Evolutionary conservation across 2,113 vertebrate species (phyloP).

Genomic region (Miniopterus natalensis): DNA sequence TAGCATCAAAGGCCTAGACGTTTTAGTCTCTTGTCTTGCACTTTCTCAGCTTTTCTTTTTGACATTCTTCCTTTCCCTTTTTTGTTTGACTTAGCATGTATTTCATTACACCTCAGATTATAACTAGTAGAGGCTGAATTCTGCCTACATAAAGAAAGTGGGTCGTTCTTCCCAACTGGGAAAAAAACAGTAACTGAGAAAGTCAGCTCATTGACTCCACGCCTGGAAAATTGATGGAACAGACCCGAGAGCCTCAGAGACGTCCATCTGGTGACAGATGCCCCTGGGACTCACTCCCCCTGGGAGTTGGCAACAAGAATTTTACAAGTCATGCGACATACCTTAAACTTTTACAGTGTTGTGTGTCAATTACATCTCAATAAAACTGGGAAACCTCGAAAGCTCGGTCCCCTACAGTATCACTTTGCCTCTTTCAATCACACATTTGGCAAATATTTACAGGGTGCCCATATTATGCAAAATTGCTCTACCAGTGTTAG

Average conservation of each 20-base stretch:
- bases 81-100: neutral
- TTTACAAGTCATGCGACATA: accelerated
- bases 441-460: neutral
- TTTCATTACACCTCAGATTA: neutral
- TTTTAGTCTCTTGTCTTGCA: neutral
- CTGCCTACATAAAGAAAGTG: neutral
- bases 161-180: neutral
- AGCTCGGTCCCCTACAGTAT: neutral
- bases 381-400: neutral
- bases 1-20: slow-evolving; percentile 5
- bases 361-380: neutral
- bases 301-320: neutral
- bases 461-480: neutral
- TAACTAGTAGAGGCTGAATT: neutral
- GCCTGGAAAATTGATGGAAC: neutral
- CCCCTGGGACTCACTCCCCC: neutral
- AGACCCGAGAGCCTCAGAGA: neutral
- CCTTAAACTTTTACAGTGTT: neutral
- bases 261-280: neutral
- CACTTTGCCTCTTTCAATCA: neutral
- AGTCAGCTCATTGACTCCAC: neutral
- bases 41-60: slow-evolving; percentile 1
- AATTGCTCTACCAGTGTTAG: neutral
- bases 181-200: neutral
- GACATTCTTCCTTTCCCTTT: neutral